phyloP scores from a whole-genome alignment of 2,797 vertebrate genomes.

The Amblyraja radiata region DNA sequence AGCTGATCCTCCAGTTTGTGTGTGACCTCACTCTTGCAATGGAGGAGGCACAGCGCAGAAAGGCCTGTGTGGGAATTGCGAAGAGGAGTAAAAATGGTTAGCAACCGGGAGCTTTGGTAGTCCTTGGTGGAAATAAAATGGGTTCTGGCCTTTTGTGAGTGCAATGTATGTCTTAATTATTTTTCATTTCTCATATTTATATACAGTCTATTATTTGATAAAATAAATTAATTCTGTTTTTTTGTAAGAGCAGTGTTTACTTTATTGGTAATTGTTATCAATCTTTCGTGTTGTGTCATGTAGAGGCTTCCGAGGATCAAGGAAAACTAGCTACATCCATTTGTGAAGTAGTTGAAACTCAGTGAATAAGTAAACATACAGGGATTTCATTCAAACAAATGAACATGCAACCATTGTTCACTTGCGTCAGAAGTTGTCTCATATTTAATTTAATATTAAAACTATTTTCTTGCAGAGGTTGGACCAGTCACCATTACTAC shows the following conservation, averaged over 20 bases:
- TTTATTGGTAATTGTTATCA: not conserved
- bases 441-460: slow-evolving; percentile 5
- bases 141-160: too few species aligned
- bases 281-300: too few species aligned
- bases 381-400: not conserved
- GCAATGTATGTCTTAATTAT: too few species aligned
- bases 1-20: too few species aligned
- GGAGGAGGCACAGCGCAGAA: too few species aligned
- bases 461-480: slow-evolving; percentile 72
- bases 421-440: not conserved
- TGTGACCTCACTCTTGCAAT: too few species aligned
- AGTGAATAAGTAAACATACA: not conserved
- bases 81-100: too few species aligned
- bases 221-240: not conserved
- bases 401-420: not conserved
- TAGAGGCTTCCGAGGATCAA: not conserved
- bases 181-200: not conserved
- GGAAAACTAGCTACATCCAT: not conserved
- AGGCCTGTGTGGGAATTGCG: too few species aligned
- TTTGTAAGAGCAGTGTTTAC: not conserved
- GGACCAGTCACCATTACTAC: slow-evolving; percentile 97
- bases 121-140: too few species aligned
- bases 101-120: too few species aligned
- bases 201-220: not conserved
- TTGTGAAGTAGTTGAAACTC: not conserved